Base-by-base conservation (phyloP, 2,888 invertebrate species). In the Autographa pulchrina region DNA sequence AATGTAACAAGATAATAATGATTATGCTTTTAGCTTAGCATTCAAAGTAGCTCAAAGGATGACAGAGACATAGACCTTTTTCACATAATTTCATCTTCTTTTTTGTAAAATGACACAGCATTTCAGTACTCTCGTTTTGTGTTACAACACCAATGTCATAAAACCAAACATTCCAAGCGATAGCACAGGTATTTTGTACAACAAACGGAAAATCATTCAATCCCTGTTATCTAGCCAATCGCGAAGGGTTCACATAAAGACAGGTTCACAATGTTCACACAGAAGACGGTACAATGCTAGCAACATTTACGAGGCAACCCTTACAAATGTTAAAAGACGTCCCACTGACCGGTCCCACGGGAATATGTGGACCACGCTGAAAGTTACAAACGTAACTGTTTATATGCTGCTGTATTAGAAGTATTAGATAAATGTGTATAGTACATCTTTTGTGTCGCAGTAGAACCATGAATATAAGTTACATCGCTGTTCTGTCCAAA, bases 341-440 rank as follows among this genome's bases (percentile, higher is more conserved):
- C 90, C 91, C 91, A 94, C 93, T 93, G 94, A 94, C 93, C 94
- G 91, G 88, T 92, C 91, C 93, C 93, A 91, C 75, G 92, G 92
- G 81, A 92, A 93, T 82, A 94, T 84, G 85, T 93, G 92, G 89
- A 94, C 89, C 90, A 93, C 90, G 85, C 95, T 95, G 94, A 84
- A 94, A 93, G 83, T 63, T 75, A 60, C 75, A 83, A 76, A 77
- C 7, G 67, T 74, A 73, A 66, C 67, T 65, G 8, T n/a, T n/a
- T 56, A 56, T 25, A n/a, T n/a, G 7, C n/a, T 48, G 6, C n/a
- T 14, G n/a, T 48, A 48, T 48, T n/a, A 48, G 8, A 48, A 16
- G n/a, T n/a, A 54, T 18, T 54, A 54, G 11, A 54, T 9, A 0
- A 20, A 54, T 54, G 20, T 54, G 52, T 6, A n/a, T 13, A 52